Conservation (phyloP, 2,888 invertebrate species). For the Exephanes ischioxanthus region DNA sequence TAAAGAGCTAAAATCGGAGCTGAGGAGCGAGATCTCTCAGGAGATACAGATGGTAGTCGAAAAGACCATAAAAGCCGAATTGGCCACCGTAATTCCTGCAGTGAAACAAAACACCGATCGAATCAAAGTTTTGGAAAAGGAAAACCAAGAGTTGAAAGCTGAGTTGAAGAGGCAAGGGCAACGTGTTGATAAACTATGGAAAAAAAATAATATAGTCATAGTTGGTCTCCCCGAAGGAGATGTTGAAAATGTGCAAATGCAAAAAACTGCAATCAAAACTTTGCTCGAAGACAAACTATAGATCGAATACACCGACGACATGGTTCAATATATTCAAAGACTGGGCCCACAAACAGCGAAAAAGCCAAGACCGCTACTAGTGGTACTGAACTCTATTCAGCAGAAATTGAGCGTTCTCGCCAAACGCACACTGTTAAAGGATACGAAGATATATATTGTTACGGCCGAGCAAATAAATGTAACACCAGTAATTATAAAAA, state of each 20-base stretch:
- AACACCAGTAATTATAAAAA: too few species aligned
- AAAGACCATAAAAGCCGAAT: background rate
- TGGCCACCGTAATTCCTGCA: background rate
- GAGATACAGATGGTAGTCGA: background rate
- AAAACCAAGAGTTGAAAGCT: background rate
- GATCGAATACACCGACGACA: background rate
- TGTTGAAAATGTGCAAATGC: background rate
- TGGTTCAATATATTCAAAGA: background rate
- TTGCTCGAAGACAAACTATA: conserved; percentile 9
- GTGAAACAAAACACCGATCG: conserved; percentile 2
- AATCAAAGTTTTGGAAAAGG: conserved; percentile 7
- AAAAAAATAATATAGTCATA: conserved; percentile 4
- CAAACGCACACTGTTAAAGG: conserved; percentile 8
- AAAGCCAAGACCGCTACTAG: conserved; percentile 24
- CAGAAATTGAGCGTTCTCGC: background rate
- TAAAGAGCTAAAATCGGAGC: background rate
- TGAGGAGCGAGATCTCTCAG: conserved; percentile 18
- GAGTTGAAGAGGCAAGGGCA: background rate
- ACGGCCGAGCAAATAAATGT: too few species aligned
- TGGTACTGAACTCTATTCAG: background rate
- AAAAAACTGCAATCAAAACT: conserved; percentile 6
- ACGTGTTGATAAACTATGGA: background rate
- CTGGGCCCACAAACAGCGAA: background rate
- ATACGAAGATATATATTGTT: background rate
- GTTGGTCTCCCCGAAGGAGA: background rate